Evolutionary conservation across 2,113 vertebrate species (phyloP), one percentile per base, ranked within the genome.

Genomic region (Lepus americanus): DNA sequence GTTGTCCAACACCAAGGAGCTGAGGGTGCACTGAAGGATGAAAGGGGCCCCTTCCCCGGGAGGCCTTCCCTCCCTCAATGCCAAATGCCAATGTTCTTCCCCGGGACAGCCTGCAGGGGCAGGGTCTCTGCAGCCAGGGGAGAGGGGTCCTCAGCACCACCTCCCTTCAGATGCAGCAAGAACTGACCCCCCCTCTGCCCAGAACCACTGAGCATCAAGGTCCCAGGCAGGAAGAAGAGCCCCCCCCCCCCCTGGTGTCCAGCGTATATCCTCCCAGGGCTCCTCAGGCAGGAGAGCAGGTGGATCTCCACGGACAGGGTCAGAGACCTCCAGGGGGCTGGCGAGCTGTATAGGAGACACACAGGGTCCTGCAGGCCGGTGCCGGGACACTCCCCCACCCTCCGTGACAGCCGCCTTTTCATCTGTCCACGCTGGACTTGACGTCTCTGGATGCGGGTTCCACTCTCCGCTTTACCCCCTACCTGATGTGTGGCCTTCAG

Each of bases 91-190:
- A 25, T 0, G 2, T 44, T 73, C 69, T 31, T 90, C 78, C 61
- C 3, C 31, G 51, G 23, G 6, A 16, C 17, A 55, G 82, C 66
- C 78, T 53, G 16, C 3, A 16, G 16, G 39, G 22, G 9, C 81
- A 13, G 0, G 36, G 36, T 19, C 25, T 25, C 0, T 3, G 39
- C 4, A 12, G 11, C 16, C 31, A 0, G 19, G 13, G 9, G 13
- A 33, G 55, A 19, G 3, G 13, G 13, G 16, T 53, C 55, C 5
- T 63, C 31, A 13, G 6, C 64, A n/a, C 9, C 4, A 20, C 9
- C 20, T 23, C 66, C 22, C 61, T 70, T 61, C 67, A 27, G 14
- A 9, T 27, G 27, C 11, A 63, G 25, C 61, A 64, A 44, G 44
- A 44, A 4, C 29, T 3, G 2, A 33, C 3, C 49, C 66, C 44